phyloP scores from a whole-genome alignment of 2,888 invertebrate species.

The Stenolophus ochropezus region DNA sequence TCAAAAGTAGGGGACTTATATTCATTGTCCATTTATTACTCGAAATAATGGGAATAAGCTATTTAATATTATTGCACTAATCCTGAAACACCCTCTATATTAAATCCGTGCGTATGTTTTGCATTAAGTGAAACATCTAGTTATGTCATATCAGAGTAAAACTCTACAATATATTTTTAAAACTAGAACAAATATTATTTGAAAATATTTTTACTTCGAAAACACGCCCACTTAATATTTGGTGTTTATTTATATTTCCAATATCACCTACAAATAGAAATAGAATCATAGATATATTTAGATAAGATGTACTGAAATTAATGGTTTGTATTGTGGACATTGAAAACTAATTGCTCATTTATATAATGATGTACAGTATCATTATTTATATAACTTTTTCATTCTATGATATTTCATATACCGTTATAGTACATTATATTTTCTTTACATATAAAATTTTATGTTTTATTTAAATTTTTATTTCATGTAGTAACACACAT shows the following conservation, averaged over 20 bases:
- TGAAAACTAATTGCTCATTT: background rate
- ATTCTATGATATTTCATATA: background rate
- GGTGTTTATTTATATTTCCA: conserved; percentile 27
- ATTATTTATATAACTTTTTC: background rate
- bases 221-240: conserved; percentile 29
- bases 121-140: too few relatives aligned
- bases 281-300: background rate
- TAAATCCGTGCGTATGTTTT: background rate
- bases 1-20: too few relatives aligned
- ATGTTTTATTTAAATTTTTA: too few relatives aligned
- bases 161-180: conserved; percentile 17
- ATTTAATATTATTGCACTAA: too few relatives aligned
- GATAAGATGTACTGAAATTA: conserved; percentile 1
- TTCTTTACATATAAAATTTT: too few relatives aligned
- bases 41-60: too few relatives aligned
- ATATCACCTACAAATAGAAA: conserved; percentile 32
- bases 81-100: too few relatives aligned
- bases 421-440: too few relatives aligned
- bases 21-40: too few relatives aligned
- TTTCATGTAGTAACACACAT: too few relatives aligned
- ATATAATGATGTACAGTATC: background rate
- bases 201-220: conserved; percentile 14
- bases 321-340: background rate
- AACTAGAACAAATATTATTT: conserved; percentile 11
- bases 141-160: background rate